Base-by-base conservation (phyloP, 2,113 vertebrate species). In the Caranx melampygus region DNA sequence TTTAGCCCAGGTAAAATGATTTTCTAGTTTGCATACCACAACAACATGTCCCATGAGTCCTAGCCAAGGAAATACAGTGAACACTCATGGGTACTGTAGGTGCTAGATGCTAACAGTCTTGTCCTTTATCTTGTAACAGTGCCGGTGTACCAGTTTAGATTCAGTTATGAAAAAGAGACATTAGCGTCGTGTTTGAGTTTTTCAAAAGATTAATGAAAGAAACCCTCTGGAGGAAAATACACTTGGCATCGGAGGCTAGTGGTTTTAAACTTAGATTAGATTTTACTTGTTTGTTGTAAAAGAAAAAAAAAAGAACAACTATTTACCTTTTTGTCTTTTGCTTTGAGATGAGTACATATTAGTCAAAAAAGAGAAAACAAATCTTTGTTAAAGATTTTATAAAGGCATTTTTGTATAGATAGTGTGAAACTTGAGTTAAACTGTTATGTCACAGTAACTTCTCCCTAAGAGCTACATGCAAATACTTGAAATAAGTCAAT, bases 401-500 rank as follows among this genome's bases (percentile, higher is more conserved):
- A 52, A 34, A 71, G 13, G 45, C 9, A 7, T 72, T 79, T 72
- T 85, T 72, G 64, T 67, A 14, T 77, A 63, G 60, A 64, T 67
- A 21, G 60, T 45, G 44, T 65, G 10, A 78, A 31, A 75, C 34
- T 3, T 58, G 31, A 42, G 58, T 82, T 61, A 3, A 16, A 72
- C 54, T 74, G 49, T 57, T 37, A 1, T 26, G 66, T 75, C 35
- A 75, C 20, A 9, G 21, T 26, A 13, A 45, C 51, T 18, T 72
- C 55, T 84, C 72, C 72, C 75, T 72, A n/a, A 79, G 31, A 55
- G 60, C 69, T 47, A 60, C 71, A 5, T 44, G 69, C 81, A 78
- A 78, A 88, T 91, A 94, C 91, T 93, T 94, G 90, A 94, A 94
- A 85, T 34, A 37, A 87, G 78, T 83, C 82, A 40, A 78, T 82